phyloP scores from a whole-genome alignment of 2,888 invertebrate genomes.

The Ophioninae sp. region DNA sequence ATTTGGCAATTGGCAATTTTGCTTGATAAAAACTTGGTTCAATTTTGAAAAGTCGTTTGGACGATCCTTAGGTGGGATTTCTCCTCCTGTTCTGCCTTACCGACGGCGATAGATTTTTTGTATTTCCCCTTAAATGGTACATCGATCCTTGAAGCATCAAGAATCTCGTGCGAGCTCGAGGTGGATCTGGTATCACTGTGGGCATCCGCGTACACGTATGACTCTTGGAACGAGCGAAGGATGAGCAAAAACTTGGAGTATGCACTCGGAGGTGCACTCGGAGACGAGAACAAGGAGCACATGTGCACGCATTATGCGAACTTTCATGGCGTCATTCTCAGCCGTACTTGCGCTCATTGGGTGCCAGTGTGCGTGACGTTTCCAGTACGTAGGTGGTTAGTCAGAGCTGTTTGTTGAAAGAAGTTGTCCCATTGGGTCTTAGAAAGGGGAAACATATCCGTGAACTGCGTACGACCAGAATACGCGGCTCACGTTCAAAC shows the following conservation, averaged over 20 bases:
- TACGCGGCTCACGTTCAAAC: background rate
- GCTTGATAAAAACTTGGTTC: too few relatives aligned
- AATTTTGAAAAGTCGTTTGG: too few relatives aligned
- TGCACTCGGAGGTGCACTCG: conserved; percentile 27
- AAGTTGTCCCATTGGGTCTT: conserved; percentile 23
- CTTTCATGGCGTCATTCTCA: conserved; percentile 29
- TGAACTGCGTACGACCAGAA: conserved; percentile 9
- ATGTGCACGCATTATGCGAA: conserved; percentile 45
- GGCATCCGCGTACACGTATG: background rate
- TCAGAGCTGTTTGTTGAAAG: conserved; percentile 10
- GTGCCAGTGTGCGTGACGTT: background rate
- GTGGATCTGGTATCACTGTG: conserved; percentile 28
- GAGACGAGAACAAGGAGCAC: conserved; percentile 12
- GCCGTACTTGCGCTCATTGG: conserved; percentile 3
- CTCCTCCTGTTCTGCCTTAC: too few relatives aligned
- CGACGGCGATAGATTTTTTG: too few relatives aligned
- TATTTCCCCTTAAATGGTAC: background rate
- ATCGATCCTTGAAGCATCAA: conserved; percentile 8
- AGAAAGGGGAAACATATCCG: background rate
- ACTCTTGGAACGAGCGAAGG: conserved; percentile 11
- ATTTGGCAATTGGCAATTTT: too few relatives aligned
- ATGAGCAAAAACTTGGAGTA: conserved; percentile 8
- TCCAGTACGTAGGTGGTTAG: conserved; percentile 2
- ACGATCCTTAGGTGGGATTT: too few relatives aligned
- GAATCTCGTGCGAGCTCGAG: conserved; percentile 23